Evolutionary conservation across 2,888 invertebrate genomes (phyloP), one percentile per base, ranked within the genome.

Genomic region (Tetheella fluctuosa): DNA sequence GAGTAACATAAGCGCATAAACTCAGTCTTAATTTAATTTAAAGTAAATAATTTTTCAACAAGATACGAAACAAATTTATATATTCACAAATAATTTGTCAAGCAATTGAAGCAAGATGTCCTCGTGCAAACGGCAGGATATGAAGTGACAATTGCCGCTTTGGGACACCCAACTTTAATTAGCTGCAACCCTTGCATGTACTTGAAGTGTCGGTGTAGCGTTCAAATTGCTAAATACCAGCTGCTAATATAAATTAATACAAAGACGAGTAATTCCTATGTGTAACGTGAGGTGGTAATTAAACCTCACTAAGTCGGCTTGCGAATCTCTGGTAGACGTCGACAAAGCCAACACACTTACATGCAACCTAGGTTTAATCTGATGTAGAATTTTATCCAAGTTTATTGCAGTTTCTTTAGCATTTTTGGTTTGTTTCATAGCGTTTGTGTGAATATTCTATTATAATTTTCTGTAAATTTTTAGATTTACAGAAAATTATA

Each of bases 121-220:
- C 48, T 48, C 20, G 48, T 20, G 2, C 48, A 20, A 48, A 17
- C 75, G 77, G 69, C 80, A 77, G 78, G 81, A 81, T 81, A 77
- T 78, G 79, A 83, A 79, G 82, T 79, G 84, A 81, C 83, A 83
- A 84, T 80, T 76, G 76, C 67, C 74, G 80, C 76, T 68, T 67
- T 70, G 83, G 81, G 84, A 80, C 74, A 72, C 70, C 74, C 73
- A 83, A 86, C 76, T 85, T 86, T 82, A 87, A 88, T 85, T 85
- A 81, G 75, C 70, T 78, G 70, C 73, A 67, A 75, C 79, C 77
- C 77, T 67, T 59, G 58, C 59, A 58, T 67, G 71, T 68, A 58
- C 64, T 65, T 54, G 56, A 55, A 53, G 58, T 63, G 39, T 53
- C 62, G 34, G 54, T 39, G 59, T 52, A 59, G 58, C 60, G 61